Conservation (phyloP, 2,113 vertebrate genomes). For the Regulus satrapa region DNA sequence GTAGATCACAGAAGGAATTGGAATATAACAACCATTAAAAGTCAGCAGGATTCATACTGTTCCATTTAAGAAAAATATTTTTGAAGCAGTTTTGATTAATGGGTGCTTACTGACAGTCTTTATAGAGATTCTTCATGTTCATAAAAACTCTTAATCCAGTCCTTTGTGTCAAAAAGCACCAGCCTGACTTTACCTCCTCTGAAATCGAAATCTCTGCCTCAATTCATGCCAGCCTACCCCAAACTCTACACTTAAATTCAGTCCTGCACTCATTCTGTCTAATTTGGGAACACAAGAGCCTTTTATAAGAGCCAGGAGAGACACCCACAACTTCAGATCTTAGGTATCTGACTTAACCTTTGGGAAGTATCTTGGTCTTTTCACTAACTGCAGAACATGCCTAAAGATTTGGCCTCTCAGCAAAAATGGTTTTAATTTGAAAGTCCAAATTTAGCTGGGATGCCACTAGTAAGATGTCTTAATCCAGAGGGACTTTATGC, state of each 20-base stretch:
- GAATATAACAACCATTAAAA: background rate
- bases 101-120: background rate
- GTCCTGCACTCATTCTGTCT: background rate
- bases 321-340: background rate
- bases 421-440: constrained; percentile 12
- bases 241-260: background rate
- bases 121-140: background rate
- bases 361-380: background rate
- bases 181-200: background rate
- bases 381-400: background rate
- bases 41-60: fast-evolving
- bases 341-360: background rate
- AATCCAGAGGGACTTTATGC: background rate
- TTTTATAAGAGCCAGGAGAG: background rate
- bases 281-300: background rate
- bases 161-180: background rate
- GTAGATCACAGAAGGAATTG: background rate
- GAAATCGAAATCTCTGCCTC: background rate
- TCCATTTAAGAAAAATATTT: background rate
- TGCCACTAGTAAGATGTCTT: constrained; percentile 14
- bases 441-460: constrained; percentile 25
- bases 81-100: background rate
- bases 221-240: background rate
- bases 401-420: background rate
- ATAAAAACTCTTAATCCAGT: background rate